These are phyloP conservation scores for Hyperopisus bebe DNA, from an alignment of 2,113 vertebrate species.

Conservation along the genomic window DNA sequence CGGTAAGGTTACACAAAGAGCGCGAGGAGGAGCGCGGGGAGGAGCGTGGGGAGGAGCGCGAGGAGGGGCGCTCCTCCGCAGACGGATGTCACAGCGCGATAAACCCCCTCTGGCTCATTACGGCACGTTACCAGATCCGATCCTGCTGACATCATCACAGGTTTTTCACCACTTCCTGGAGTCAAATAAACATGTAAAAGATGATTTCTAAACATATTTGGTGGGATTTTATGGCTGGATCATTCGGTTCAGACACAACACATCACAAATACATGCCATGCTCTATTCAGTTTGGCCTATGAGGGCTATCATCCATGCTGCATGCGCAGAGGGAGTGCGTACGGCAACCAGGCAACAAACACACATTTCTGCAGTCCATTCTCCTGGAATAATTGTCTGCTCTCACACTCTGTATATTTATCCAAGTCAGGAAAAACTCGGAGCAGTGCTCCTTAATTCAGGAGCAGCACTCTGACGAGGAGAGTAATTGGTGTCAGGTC, in stretches of 20 bases:
- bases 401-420: conserved; percentile 12
- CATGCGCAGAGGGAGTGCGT: background rate
- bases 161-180: background rate
- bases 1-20: background rate
- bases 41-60: too few species aligned
- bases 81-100: too few species aligned
- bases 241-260: background rate
- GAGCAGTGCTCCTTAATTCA: conserved; percentile 38
- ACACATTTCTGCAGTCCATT: conserved; percentile 2
- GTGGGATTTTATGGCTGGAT: background rate
- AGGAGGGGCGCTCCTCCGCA: background rate
- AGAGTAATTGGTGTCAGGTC: conserved; percentile 47
- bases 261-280: background rate
- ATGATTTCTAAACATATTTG: background rate
- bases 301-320: background rate
- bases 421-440: background rate
- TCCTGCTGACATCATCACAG: background rate
- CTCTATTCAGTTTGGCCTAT: background rate
- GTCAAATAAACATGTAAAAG: background rate
- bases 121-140: background rate
- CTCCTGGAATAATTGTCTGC: background rate
- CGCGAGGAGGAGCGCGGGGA: background rate
- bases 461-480: conserved; percentile 30
- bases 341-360: background rate
- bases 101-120: background rate